Evolutionary conservation across 2,888 invertebrate species (phyloP).

Genomic region (Cephus sareptanus): DNA sequence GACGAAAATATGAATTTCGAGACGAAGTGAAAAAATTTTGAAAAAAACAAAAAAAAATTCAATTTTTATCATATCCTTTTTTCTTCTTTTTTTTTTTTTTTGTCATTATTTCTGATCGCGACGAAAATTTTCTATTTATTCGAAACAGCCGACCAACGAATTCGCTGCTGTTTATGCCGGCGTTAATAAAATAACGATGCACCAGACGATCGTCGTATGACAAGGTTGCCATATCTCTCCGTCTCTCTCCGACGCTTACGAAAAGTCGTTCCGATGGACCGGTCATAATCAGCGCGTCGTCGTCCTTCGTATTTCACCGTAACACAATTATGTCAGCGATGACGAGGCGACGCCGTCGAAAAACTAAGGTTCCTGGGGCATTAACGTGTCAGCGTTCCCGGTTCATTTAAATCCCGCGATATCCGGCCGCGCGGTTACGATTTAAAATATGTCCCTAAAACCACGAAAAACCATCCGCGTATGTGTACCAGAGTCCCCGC

Average conservation of each 20-base stretch:
- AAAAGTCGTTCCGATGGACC: neutral
- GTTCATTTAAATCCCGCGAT: constrained; percentile 42
- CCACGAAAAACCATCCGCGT: neutral
- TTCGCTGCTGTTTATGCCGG: neutral
- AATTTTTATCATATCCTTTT: too few species aligned
- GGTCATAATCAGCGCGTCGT: constrained; percentile 1
- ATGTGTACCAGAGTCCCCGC: too few species aligned
- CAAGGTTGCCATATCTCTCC: neutral
- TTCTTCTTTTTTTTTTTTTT: too few species aligned
- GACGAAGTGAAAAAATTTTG: rapidly evolving
- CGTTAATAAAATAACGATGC: neutral
- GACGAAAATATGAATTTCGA: neutral
- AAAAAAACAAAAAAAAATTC: too few species aligned
- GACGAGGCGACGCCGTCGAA: constrained; percentile 14
- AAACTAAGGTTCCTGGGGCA: constrained; percentile 16
- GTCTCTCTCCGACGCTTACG: neutral
- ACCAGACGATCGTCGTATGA: neutral
- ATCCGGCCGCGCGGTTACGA: constrained; percentile 19
- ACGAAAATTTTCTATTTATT: neutral
- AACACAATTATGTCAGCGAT: constrained; percentile 11
- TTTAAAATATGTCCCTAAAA: neutral
- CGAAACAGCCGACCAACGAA: neutral
- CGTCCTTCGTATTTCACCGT: constrained; percentile 6
- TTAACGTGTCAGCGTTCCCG: constrained; percentile 43
- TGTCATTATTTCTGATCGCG: neutral